phyloP scores from a whole-genome alignment of 2,113 vertebrate species.

The Aldabrachelys gigantea region DNA sequence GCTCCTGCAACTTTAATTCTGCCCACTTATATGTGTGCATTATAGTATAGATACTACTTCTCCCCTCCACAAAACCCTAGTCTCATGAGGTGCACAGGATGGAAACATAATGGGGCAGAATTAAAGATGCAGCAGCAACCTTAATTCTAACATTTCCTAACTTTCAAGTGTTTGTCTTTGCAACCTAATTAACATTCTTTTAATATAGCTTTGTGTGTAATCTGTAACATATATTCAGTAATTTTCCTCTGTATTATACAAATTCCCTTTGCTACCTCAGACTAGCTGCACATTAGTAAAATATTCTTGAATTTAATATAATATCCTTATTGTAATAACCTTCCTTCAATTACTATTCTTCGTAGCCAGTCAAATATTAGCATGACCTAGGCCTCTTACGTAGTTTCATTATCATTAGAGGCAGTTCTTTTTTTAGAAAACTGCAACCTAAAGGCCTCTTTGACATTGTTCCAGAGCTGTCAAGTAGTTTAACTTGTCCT shows the following conservation, averaged over 20 bases:
- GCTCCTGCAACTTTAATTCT: background rate
- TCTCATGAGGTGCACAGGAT: background rate
- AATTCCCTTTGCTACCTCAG: background rate
- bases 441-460: constrained; percentile 20
- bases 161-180: background rate
- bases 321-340: background rate
- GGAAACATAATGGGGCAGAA: background rate
- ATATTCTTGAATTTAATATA: constrained; percentile 35
- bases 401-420: constrained; percentile 34
- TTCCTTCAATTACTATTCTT: background rate
- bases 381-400: constrained; percentile 29
- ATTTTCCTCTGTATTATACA: constrained; percentile 7
- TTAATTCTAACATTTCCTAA: background rate
- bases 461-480: constrained; percentile 11
- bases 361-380: constrained; percentile 16
- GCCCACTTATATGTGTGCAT: background rate
- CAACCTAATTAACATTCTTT: background rate
- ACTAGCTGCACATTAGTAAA: background rate
- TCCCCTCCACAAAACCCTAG: background rate
- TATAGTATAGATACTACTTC: background rate
- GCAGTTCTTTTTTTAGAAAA: constrained; percentile 20
- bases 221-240: background rate
- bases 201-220: background rate
- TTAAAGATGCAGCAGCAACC: background rate
- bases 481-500: constrained; percentile 38